These are phyloP conservation scores for Pangasius macronema DNA, from an alignment of 2,797 vertebrate species.

Conservation along the genomic window DNA sequence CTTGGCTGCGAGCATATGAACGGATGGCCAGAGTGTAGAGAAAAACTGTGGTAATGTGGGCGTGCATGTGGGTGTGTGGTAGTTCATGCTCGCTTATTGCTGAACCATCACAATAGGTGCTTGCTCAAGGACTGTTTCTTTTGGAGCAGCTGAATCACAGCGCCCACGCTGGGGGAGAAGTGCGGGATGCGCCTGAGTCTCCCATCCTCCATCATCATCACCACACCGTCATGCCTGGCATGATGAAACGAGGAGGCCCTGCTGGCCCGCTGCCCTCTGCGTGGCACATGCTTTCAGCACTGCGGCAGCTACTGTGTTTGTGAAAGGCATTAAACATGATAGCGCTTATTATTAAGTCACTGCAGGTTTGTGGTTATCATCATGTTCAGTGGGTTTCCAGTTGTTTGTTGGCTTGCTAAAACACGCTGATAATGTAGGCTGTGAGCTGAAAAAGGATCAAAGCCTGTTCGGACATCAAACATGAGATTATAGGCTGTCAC, in stretches of 20 bases:
- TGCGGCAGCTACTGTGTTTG: conserved; percentile 17
- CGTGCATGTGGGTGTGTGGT: conserved; percentile 48
- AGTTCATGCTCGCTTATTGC: conserved; percentile 54
- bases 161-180: conserved; percentile 64
- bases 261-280: conserved; percentile 24
- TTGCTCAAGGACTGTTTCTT: conserved; percentile 68
- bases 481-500: conserved; percentile 11
- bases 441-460: conserved; percentile 19
- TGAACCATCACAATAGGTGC: conserved; percentile 63
- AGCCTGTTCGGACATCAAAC: conserved; percentile 31
- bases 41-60: conserved; percentile 43
- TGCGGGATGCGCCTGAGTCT: conserved; percentile 44
- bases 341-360: neutral
- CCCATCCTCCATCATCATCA: conserved; percentile 47
- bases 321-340: conserved; percentile 2
- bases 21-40: conserved; percentile 8
- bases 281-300: conserved; percentile 32
- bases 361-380: neutral
- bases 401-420: conserved; percentile 12
- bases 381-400: neutral
- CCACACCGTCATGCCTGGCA: conserved; percentile 47
- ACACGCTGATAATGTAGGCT: conserved; percentile 8
- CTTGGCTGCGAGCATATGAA: conserved; percentile 19
- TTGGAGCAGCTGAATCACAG: conserved; percentile 57
- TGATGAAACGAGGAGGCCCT: conserved; percentile 34